phyloP scores from a whole-genome alignment of 2,797 vertebrate genomes.

The Orestias chungarensis region DNA sequence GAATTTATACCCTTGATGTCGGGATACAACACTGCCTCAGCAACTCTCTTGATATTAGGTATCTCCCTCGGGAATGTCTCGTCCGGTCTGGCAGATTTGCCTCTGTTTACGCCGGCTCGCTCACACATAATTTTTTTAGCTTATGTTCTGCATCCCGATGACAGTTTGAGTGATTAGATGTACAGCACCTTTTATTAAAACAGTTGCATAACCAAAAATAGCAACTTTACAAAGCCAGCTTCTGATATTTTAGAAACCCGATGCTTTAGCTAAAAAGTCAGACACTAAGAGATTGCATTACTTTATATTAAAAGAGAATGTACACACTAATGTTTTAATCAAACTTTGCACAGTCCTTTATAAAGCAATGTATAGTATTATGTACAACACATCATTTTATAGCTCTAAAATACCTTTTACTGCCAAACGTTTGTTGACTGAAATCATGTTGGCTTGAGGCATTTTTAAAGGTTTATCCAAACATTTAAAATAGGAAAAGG shows the following conservation, averaged over 20 bases:
- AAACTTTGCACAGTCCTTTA: too few species aligned
- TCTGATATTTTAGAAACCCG: neutral
- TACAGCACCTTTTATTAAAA: conserved; percentile 12
- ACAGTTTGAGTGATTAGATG: neutral
- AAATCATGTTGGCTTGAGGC: neutral
- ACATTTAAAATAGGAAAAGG: too few species aligned
- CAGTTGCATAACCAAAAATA: neutral
- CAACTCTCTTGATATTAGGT: conserved; percentile 52
- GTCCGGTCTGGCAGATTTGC: conserved; percentile 22
- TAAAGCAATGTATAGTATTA: too few species aligned
- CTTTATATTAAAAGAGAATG: too few species aligned
- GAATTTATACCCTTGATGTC: conserved; percentile 60
- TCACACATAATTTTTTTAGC: conserved; percentile 20
- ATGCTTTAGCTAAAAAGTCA: too few species aligned
- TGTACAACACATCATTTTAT: too few species aligned
- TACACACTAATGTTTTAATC: too few species aligned
- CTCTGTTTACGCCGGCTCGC: conserved; percentile 33
- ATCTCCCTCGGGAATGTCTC: conserved; percentile 31
- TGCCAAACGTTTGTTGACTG: neutral
- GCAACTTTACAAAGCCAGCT: neutral
- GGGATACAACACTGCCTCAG: conserved; percentile 55
- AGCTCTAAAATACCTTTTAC: neutral
- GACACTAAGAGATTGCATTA: too few species aligned
- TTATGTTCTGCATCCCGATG: conserved; percentile 35
- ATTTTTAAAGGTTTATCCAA: neutral